Base-by-base conservation (phyloP, 2,113 vertebrate genomes). In the Notarius lentiginosus region DNA sequence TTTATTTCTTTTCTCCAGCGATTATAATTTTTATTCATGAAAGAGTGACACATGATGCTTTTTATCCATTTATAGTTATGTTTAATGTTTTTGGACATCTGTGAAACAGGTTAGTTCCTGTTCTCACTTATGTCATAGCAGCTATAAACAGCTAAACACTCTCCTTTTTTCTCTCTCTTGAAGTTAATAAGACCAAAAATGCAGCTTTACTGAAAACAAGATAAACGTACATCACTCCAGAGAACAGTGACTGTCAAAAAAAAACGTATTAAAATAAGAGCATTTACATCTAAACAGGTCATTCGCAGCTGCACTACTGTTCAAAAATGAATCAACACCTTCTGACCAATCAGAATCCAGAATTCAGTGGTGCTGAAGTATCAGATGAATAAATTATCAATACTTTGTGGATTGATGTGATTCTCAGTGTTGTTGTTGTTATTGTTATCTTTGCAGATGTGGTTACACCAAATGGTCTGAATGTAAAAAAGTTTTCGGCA, bases 401-500 rank as follows among this genome's bases (percentile, higher is more conserved):
- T 14, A 18, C 0, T 3, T 8, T 18, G 53, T 30, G 15, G n/a
- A 30, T 11, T 34, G 51, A 79, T 79, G 77, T 60, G 56, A 61
- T 60, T 72, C 27, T 55, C 51, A 41, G 61, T 17, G 5, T 80
- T 51, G 47, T 53, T 53, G 10, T 17, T 27, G 49, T 60, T 27
- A 2, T 17, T 27, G 49, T 60, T 27, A 3, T 79, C 0, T 85
- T 12, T 91, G 34, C 94, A 99, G 98, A 99, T 93, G 96, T 99
- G 63, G 91, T 99, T 87, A 99, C 98, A 66, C 98, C 98, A 7
- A 99, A 99, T 5, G 98, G 98, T 51, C 94, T 99, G 90, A 99
- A 97, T 56, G 95, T 99, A 89, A 99, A 98, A 94, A 99, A 98
- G 94, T 99, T 99, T 94, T 99, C 98, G 27, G 98, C 98, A 77